These are phyloP conservation scores for Diploscapter pachys DNA, from an alignment of 1,140 invertebrate species.

Conservation along the genomic window DNA sequence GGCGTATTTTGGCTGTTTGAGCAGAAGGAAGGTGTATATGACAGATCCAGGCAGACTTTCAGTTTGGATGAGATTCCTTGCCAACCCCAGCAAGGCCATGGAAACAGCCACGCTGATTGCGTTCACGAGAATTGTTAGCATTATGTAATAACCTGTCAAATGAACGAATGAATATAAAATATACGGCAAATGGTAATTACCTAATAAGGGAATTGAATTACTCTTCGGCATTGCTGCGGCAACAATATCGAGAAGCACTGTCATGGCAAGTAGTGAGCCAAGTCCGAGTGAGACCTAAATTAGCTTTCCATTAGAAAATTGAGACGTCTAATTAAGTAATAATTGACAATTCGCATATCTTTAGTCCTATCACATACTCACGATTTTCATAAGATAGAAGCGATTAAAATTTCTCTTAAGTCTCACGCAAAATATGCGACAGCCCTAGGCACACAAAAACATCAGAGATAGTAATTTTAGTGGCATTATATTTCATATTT, in stretches of 20 bases:
- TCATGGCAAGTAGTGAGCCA: conserved; percentile 42
- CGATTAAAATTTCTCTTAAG: too few relatives aligned
- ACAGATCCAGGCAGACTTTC: neutral
- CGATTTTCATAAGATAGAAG: too few relatives aligned
- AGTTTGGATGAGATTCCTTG: conserved; percentile 38
- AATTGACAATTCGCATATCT: too few relatives aligned
- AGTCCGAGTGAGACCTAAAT: conserved; percentile 45
- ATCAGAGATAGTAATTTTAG: too few relatives aligned
- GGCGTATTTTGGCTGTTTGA: conserved; percentile 16
- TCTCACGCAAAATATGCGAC: too few relatives aligned
- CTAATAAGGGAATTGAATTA: conserved; percentile 47
- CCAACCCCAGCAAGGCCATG: conserved; percentile 38
- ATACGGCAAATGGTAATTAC: conserved; percentile 13
- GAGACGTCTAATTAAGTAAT: too few relatives aligned
- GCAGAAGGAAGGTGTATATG: too few relatives aligned
- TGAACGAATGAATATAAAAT: neutral
- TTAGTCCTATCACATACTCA: too few relatives aligned
- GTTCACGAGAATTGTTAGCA: conserved; percentile 46
- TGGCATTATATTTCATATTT: neutral
- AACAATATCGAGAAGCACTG: conserved; percentile 45
- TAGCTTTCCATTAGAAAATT: too few relatives aligned
- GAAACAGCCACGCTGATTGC: conserved; percentile 48
- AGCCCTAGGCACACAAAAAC: too few relatives aligned
- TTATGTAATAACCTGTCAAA: conserved; percentile 39
- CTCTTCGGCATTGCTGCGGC: conserved; percentile 49